Base-by-base conservation (phyloP, 2,888 invertebrate genomes). In the Synergus gifuensis region DNA sequence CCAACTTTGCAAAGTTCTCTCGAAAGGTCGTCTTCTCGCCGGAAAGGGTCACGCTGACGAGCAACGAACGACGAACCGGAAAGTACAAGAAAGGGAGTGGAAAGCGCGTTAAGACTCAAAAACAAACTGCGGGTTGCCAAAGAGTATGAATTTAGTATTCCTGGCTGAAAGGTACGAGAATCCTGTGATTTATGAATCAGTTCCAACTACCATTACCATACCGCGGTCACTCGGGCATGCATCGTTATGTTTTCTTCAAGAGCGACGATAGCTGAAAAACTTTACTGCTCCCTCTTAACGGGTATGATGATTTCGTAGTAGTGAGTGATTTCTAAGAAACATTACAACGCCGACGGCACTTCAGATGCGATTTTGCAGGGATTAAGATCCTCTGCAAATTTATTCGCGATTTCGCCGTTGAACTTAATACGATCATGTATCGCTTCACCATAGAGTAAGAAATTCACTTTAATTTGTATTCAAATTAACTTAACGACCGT, bases 11-110 rank as follows among this genome's bases (percentile, higher is more conserved):
- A 14, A 58, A 78, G 69, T 79, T 81, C 76, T 78, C 79, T 76
- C 64, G 76, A 76, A 67, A 63, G 79, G 79, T 81, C 79, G 78
- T 58, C 44, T 49, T 79, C 63, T 62, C 78, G 18, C 46, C 73
- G 63, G 22, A 18, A 11, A 64, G 49, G 73, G 64, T 79, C 78
- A 79, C 58, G 76, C 49, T 54, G 77, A 66, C 63, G 36, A 40
- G 40, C 58, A 4, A 58, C 18, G 58, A 58, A 11, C 18, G 2
- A 58, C 58, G 58, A 22, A 18, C 18, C 58, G 4, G 18, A 58
- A 58, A n/a, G 18, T 58, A 58, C 18, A 18, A n/a, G 18, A 58
- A 49, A 49, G 16, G 1, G 0, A n/a, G 7, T 4, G 7, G 16
- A 60, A 18, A 46, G 11, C 46, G 46, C 46, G 12, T 46, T 14